Base-by-base conservation (phyloP, 1,140 invertebrate species). In the Drosophila obscura region DNA sequence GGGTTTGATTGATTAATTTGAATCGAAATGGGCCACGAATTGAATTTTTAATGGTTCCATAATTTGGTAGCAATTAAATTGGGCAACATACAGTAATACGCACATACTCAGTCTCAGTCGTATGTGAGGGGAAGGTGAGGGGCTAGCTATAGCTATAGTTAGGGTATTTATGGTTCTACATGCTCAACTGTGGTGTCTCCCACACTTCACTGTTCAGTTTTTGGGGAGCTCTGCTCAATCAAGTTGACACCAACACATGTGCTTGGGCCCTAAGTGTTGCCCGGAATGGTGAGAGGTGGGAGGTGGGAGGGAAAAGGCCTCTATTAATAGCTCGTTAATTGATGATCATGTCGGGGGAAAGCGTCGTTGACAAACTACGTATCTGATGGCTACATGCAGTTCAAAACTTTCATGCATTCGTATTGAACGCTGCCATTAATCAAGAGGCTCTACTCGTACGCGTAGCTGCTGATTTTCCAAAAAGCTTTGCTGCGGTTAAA, bases 301-400 rank as follows among this genome's bases (percentile, higher is more conserved):
- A n/a, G n/a, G n/a, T n/a, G n/a, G n/a, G 41, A 16, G 28, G 28
- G 5, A 19, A 41, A 46, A 68, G 55, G 71, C 76, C 76, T 69
- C 83, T 88, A 87, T 87, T 90, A 84, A 90, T 87, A 90, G 85
- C 65, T 68, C 75, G 80, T 82, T 90, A 90, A 90, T 90, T 90
- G 87, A 90, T 90, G 87, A 85, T 90, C 82, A 77, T 90, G 87
- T 87, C 76, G 81, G 75, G 80, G 80, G 79, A 85, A 87, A 87
- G 87, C 87, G 85, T 82, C 85, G 79, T 90, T 90, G 85, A 90
- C 83, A 88, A 83, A 87, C 83, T 87, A 73, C 76, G 50, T 72
- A 82, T 75, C 78, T 85, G 82, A 85, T 85, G 80, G 80, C 62
- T 83, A 82, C 80, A 82, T 75, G 71, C 65, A 75, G 59, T 56